phyloP scores from a whole-genome alignment of 2,888 invertebrate species.

The Meghimatium bilineatum region DNA sequence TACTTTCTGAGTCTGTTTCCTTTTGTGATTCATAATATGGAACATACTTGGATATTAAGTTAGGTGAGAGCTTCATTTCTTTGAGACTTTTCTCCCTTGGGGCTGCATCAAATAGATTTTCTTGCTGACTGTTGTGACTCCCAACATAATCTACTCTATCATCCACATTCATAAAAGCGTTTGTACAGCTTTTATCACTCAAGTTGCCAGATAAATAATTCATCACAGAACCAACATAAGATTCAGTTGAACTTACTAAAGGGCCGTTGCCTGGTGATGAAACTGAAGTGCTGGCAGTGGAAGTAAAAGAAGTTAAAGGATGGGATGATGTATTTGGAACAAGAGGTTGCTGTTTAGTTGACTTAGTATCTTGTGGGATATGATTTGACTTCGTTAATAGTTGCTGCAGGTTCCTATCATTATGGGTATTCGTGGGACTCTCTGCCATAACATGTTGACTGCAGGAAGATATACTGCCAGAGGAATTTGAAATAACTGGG shows the following conservation, averaged over 20 bases:
- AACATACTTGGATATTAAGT: background rate
- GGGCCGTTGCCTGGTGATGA: background rate
- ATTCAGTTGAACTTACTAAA: background rate
- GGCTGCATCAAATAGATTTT: background rate
- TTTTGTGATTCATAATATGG: background rate
- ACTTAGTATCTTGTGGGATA: background rate
- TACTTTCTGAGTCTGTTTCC: background rate
- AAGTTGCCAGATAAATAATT: background rate
- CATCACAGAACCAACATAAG: background rate
- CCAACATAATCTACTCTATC: background rate
- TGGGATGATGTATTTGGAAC: background rate
- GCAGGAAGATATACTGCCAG: background rate
- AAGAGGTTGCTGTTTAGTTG: background rate
- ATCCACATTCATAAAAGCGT: background rate
- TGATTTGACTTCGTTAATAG: background rate
- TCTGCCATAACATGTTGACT: background rate
- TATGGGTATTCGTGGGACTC: background rate
- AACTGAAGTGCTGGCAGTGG: background rate
- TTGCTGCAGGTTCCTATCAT: background rate
- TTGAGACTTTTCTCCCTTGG: background rate
- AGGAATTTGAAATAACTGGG: conserved; percentile 31
- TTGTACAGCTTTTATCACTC: background rate
- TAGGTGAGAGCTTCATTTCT: background rate
- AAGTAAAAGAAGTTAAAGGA: background rate
- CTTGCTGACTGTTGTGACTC: background rate